phyloP scores from a whole-genome alignment of 2,888 invertebrate species.

The Calameuta idolon region DNA sequence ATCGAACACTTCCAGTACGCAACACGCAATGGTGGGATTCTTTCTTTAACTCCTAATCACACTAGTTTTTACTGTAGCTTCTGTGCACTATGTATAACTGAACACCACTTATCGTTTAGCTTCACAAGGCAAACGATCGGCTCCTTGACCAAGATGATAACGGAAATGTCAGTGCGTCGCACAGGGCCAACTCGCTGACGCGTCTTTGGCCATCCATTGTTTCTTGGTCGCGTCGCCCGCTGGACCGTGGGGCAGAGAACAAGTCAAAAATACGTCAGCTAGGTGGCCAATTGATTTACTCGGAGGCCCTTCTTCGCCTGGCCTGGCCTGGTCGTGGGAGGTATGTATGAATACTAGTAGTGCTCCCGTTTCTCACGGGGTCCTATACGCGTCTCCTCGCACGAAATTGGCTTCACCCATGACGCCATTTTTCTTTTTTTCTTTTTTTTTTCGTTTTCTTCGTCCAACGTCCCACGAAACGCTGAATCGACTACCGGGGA shows the following conservation, averaged over 20 bases:
- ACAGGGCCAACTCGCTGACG: neutral
- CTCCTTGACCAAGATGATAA: neutral
- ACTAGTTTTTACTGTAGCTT: neutral
- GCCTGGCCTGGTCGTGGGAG: conserved; percentile 10
- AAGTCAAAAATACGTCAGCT: neutral
- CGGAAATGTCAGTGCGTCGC: neutral
- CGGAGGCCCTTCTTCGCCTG: conserved; percentile 25
- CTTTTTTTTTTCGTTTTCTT: neutral
- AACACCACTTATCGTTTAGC: neutral
- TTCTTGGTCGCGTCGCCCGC: neutral
- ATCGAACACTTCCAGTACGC: neutral
- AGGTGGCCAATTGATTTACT: conserved; percentile 37
- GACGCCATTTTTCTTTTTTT: neutral
- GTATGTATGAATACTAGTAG: neutral
- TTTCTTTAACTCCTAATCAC: neutral
- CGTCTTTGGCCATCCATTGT: neutral
- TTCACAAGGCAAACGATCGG: neutral
- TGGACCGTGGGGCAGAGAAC: neutral
- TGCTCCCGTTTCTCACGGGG: neutral
- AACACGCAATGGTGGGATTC: neutral
- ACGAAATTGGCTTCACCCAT: neutral
- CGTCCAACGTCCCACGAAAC: neutral
- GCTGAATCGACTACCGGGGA: neutral
- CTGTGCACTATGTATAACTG: neutral
- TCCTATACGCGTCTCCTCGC: neutral